Conservation (phyloP, 2,113 vertebrate species). For the Ammodytes marinus region DNA sequence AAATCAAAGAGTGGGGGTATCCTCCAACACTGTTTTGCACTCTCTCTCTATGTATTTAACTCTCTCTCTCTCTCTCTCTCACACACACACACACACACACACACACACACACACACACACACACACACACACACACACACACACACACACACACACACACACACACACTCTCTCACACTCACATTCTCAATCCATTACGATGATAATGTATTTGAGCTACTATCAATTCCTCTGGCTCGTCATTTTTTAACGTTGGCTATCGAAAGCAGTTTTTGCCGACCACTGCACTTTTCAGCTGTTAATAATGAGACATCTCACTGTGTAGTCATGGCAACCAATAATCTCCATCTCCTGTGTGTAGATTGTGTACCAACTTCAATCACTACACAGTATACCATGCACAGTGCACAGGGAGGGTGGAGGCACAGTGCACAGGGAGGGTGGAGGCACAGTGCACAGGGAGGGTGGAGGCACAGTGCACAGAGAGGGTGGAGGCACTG, state of each 20-base stretch:
- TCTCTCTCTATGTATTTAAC: no score
- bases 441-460: background rate
- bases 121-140: background rate
- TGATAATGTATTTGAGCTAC: constrained; percentile 41
- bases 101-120: background rate
- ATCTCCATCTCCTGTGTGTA: constrained; percentile 38
- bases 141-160: constrained; percentile 5
- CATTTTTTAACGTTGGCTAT: constrained; percentile 26
- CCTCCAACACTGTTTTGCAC: background rate
- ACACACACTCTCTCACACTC: background rate
- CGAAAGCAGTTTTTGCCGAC: constrained; percentile 44
- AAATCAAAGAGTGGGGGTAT: background rate
- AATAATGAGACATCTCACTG: constrained; percentile 68
- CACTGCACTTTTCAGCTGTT: constrained; percentile 59
- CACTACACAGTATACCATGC: no score
- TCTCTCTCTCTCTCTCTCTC: no score
- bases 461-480: background rate
- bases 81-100: no score
- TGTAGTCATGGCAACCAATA: constrained; percentile 73
- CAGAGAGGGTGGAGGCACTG: background rate
- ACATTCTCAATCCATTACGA: constrained; percentile 28
- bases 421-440: background rate
- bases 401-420: background rate
- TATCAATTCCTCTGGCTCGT: constrained; percentile 24
- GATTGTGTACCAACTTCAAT: constrained; percentile 11